A percentile compares a stretch with the other conserved stretches of the same genome.
Evolutionary conservation across 2,888 invertebrate species (phyloP).

Genomic region (Aleiodes leptofemur): DNA sequence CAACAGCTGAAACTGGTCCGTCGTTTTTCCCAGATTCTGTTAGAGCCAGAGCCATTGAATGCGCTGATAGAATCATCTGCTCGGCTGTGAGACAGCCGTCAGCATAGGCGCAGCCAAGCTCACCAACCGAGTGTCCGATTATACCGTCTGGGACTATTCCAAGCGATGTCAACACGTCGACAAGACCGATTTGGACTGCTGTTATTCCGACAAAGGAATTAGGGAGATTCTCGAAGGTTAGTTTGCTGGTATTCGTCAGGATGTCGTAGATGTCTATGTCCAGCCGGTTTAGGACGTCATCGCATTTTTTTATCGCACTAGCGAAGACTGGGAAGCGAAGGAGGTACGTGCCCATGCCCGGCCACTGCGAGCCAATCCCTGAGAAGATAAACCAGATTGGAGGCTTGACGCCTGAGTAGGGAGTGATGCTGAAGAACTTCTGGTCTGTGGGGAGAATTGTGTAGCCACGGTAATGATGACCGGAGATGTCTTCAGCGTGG

Average conservation of each 20-base stretch:
- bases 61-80: constrained; percentile 68
- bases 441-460: constrained; percentile 76
- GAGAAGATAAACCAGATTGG: constrained; percentile 94
- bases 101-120: constrained; percentile 96
- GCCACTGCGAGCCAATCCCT: constrained; percentile 94
- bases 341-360: constrained; percentile 86
- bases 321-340: constrained; percentile 82
- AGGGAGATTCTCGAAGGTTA: constrained; percentile 81
- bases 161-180: constrained; percentile 79
- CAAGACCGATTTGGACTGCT: constrained; percentile 81
- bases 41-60: constrained; percentile 66
- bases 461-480: constrained; percentile 82
- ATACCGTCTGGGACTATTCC: constrained; percentile 83
- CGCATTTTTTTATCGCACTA: constrained; percentile 79
- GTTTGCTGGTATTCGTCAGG: constrained; percentile 78
- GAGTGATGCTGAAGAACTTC: constrained; percentile 77
- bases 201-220: constrained; percentile 86
- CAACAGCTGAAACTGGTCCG: constrained; percentile 94
- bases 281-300: constrained; percentile 78
- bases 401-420: constrained; percentile 80
- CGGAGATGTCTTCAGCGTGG: constrained; percentile 50
- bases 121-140: constrained; percentile 95
- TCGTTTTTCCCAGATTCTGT: constrained; percentile 75
- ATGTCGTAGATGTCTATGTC: constrained; percentile 81
- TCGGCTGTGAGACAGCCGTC: constrained; percentile 85